phyloP scores from a whole-genome alignment of 1,140 invertebrate species.

The Drosophila quadrilineata region DNA sequence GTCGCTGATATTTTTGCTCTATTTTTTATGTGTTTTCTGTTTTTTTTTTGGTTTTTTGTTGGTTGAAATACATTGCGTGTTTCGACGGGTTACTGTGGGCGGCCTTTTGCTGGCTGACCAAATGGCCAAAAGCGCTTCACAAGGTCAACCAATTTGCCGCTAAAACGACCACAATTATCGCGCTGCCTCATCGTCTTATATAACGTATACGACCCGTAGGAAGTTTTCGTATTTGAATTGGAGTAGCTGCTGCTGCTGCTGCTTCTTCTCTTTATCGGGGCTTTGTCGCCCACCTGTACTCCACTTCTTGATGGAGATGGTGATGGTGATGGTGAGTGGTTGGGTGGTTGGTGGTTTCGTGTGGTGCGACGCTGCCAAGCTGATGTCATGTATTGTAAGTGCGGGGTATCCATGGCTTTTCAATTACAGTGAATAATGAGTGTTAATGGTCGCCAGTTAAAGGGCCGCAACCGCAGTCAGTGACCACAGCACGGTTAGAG shows the following conservation, averaged over 20 bases:
- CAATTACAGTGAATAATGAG: constrained; percentile 35
- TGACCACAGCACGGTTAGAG: background rate
- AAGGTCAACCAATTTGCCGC: constrained; percentile 56
- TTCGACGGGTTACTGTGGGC: constrained; percentile 33
- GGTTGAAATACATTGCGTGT: constrained; percentile 9
- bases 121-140: constrained; percentile 13
- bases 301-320: background rate
- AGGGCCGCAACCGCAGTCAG: constrained; percentile 5
- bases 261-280: constrained; percentile 14
- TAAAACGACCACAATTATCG: constrained; percentile 47
- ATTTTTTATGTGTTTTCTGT: background rate
- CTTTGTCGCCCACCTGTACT: constrained; percentile 22
- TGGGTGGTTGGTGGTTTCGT: too few species aligned
- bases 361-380: too few species aligned
- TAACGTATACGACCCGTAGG: constrained; percentile 50
- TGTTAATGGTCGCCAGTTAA: constrained; percentile 14
- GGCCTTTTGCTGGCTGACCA: constrained; percentile 19
- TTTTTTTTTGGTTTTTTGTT: background rate
- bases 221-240: constrained; percentile 67
- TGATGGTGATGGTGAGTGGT: background rate
- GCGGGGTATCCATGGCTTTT: constrained; percentile 24
- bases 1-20: background rate
- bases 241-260: constrained; percentile 39
- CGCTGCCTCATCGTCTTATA: constrained; percentile 33
- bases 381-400: constrained; percentile 29